phyloP scores from a whole-genome alignment of 2,888 invertebrate species.

The Tiliacea citrago region DNA sequence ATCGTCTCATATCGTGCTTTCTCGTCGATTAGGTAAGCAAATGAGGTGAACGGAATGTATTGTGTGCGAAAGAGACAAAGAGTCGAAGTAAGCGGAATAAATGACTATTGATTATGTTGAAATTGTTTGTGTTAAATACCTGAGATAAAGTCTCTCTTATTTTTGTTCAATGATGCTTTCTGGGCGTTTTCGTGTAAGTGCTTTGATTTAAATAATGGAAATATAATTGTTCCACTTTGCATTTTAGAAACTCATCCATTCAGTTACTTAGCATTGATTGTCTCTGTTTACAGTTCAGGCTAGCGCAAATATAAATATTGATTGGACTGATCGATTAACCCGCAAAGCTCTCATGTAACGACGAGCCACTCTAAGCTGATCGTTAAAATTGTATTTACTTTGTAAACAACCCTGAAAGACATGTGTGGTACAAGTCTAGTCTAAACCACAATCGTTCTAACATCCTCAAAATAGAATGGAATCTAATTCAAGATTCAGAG shows the following conservation, averaged over 20 bases:
- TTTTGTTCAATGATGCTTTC: conserved; percentile 33
- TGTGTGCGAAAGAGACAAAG: conserved; percentile 77
- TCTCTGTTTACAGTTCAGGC: background rate
- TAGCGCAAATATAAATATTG: background rate
- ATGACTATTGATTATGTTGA: conserved; percentile 68
- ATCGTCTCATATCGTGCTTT: conserved; percentile 82
- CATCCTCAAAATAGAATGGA: conserved; percentile 18
- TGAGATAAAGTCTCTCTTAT: conserved; percentile 32
- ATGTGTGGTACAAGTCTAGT: conserved; percentile 14
- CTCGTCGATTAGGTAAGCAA: conserved; percentile 81
- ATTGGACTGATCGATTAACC: conserved; percentile 2
- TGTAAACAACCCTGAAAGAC: conserved; percentile 2
- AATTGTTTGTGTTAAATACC: conserved; percentile 61
- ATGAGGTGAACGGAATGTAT: conserved; percentile 80
- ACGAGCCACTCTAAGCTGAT: conserved; percentile 14
- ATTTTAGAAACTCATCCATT: background rate
- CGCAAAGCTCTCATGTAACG: background rate
- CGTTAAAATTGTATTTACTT: conserved; percentile 25
- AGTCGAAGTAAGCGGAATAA: conserved; percentile 70
- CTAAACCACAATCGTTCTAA: conserved; percentile 8
- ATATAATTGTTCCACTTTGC: conserved; percentile 9
- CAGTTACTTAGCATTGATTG: background rate
- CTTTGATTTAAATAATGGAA: conserved; percentile 33
- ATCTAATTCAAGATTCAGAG: conserved; percentile 7
- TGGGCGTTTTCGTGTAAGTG: conserved; percentile 19